Conservation (phyloP, 2,113 vertebrate genomes). For the Coptodon rendalli region DNA sequence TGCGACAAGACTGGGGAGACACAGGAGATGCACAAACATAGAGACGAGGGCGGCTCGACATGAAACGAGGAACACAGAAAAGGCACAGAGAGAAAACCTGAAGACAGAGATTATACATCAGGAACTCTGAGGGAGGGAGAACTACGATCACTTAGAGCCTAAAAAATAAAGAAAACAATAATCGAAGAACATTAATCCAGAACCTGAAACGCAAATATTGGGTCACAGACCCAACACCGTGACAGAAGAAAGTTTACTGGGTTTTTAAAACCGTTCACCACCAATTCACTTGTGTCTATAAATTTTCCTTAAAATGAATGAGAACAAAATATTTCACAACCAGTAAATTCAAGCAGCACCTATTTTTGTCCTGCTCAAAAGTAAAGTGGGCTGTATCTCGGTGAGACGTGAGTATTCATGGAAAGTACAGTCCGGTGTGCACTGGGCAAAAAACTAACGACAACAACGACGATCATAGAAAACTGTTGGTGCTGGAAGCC, state of each 20-base stretch:
- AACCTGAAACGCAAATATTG: background rate
- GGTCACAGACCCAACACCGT: background rate
- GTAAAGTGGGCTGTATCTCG: background rate
- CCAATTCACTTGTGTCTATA: background rate
- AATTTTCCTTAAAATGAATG: background rate
- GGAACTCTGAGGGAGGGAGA: background rate
- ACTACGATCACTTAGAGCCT: background rate
- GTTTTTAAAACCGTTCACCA: rapidly evolving
- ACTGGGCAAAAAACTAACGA: background rate
- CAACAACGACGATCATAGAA: background rate
- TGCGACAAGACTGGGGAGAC: background rate
- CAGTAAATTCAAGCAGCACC: background rate
- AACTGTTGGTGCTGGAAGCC: background rate
- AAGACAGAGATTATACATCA: background rate
- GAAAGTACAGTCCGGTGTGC: rapidly evolving
- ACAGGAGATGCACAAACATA: background rate
- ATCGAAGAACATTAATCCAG: background rate
- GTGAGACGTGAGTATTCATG: background rate
- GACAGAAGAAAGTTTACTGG: background rate
- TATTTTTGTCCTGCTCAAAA: background rate
- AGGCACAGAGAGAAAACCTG: background rate
- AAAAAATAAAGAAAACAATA: background rate
- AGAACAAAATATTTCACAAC: background rate
- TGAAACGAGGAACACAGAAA: background rate
- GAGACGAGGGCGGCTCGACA: background rate